phyloP scores from a whole-genome alignment of 2,113 vertebrate genomes.

The Sitta europaea region DNA sequence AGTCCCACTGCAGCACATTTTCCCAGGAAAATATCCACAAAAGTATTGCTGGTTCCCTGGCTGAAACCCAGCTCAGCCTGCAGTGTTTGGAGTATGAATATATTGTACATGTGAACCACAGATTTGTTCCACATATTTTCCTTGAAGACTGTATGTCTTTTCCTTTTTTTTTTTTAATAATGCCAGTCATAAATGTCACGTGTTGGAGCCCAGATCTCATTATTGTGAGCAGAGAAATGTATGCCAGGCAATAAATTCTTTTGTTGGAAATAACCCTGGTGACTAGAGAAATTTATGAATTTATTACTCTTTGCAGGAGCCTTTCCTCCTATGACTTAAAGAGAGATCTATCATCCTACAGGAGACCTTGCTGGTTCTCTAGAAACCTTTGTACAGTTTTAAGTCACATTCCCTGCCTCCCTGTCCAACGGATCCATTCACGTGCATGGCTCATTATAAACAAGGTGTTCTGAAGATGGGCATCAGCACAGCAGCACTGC shows the following conservation, averaged over 20 bases:
- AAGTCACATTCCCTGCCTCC: neutral
- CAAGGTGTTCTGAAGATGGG: rapidly evolving
- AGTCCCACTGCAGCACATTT: rapidly evolving
- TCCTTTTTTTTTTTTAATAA: slow-evolving; percentile 7
- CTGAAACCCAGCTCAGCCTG: neutral
- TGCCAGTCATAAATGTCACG: slow-evolving; percentile 35
- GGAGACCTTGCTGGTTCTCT: slow-evolving; percentile 5
- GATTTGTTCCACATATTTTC: neutral
- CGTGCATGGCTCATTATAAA: neutral
- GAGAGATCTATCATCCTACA: slow-evolving; percentile 28
- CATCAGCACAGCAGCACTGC: rapidly evolving
- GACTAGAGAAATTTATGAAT: slow-evolving; percentile 54
- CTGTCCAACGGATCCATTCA: neutral
- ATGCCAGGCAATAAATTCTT: slow-evolving; percentile 52
- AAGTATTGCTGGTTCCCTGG: neutral
- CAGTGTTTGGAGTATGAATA: neutral
- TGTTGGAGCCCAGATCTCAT: slow-evolving; percentile 35
- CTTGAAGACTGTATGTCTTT: slow-evolving; percentile 4
- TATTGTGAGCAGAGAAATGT: slow-evolving; percentile 40
- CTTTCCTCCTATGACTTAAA: slow-evolving; percentile 22
- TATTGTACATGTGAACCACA: neutral
- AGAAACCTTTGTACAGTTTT: neutral
- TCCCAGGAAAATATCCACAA: neutral
- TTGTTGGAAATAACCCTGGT: slow-evolving; percentile 41
- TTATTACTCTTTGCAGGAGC: slow-evolving; percentile 44